Base-by-base conservation (phyloP, 30 jellyfish, hydroid and myxozoan genomes). In the Turritopsis dohrnii region DNA sequence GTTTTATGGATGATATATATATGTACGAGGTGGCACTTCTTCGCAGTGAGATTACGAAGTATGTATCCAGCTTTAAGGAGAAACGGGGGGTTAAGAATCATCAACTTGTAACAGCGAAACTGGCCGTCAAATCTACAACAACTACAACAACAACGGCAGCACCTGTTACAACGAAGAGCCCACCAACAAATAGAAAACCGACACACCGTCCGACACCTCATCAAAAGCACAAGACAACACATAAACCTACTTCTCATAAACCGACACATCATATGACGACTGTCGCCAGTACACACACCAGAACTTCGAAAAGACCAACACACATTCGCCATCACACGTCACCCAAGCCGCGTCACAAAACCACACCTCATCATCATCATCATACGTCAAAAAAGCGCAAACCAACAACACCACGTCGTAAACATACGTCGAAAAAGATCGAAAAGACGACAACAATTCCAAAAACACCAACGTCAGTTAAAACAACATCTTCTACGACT, bases 1-100 rank as follows among this genome's bases (percentile, higher is more conserved):
- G 98, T 16, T 88, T 84, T 65, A 76, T 93, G 18, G 98, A 93
- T 74, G 98, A 93, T 52, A 88, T 93, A 53, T 93, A 93, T 79
- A 88, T 93, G 28, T 93, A 84, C 79, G 53, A 90, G 52, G 71
- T 89, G 65, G 98, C 98, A 22, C 74, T 93, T 65, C 85, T 71
- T 52, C 84, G 90, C 52, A 90, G 80, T 19, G 96, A 93, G 79
- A 85, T 93, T 9, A 81, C 69, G 31, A 87, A 83, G 53, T 93
- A 93, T 71, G 96, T 93, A 41, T 69, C 86, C 54, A 86, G 81
- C 27, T 93, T 93, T 69, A 87, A 91, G 30, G 96, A 91, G 81
- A 79, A 73, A 29, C 85, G 65, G 52, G 52, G 52, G 20, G 69
- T 84, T n/a, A 76, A 52, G 23, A 84, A 89, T 66, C 75, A 96